phyloP scores from a whole-genome alignment of 2,113 vertebrate species.

The Typhlomys cinereus region DNA sequence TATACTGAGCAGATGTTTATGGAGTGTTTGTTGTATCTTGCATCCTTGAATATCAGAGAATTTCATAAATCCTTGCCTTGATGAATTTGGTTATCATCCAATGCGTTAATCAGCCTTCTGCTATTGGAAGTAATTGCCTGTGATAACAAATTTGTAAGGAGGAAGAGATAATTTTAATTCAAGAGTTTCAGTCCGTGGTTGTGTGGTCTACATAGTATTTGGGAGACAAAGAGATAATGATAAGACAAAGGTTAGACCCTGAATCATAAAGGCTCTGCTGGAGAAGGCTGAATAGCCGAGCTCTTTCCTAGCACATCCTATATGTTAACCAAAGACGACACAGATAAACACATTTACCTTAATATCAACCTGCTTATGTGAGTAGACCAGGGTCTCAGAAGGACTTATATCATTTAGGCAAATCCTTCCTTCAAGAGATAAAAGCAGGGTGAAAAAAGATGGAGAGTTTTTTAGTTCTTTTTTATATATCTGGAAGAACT shows the following conservation, averaged over 20 bases:
- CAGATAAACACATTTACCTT: not conserved
- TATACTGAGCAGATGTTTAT: not conserved
- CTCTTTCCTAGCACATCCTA: fast-evolving
- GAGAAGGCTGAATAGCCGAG: not conserved
- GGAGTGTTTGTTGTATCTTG: too few species aligned
- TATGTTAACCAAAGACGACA: not conserved
- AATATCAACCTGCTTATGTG: not conserved
- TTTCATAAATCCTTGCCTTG: not conserved
- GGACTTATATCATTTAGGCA: fast-evolving
- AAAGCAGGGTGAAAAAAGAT: not conserved
- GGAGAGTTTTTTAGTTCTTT: not conserved
- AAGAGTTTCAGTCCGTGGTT: not conserved
- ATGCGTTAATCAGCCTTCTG: not conserved
- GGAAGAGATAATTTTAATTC: not conserved
- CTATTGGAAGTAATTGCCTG: not conserved
- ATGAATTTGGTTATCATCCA: not conserved
- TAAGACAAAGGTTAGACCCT: too few species aligned
- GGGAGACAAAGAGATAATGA: not conserved
- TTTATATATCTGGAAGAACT: too few species aligned
- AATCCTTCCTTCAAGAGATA: not conserved
- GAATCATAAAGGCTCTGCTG: too few species aligned
- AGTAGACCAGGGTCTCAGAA: not conserved
- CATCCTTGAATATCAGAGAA: not conserved
- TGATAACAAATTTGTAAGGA: not conserved
- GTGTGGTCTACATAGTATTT: fast-evolving